Conservation (phyloP, 2,113 vertebrate species). For the Otis tarda region DNA sequence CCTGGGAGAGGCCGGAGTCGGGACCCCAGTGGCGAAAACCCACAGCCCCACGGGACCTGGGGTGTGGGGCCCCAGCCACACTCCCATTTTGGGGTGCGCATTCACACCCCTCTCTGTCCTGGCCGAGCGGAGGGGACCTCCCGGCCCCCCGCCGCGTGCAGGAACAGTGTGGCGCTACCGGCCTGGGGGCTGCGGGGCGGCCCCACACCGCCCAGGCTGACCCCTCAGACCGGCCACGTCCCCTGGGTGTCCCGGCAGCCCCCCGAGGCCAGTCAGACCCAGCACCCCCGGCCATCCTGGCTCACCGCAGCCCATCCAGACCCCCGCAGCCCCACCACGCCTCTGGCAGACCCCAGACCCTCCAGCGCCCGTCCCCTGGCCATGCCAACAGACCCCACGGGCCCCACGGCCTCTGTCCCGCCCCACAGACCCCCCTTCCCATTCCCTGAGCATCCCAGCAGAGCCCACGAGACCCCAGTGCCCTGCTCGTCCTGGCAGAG, state of each 20-base stretch:
- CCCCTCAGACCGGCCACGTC: not conserved
- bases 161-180: not conserved
- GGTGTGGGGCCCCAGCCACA: rapidly evolving
- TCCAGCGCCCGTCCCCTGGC: not conserved
- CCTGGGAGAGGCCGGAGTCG: not conserved
- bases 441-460: no score
- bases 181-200: no score
- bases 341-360: not conserved
- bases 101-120: rapidly evolving
- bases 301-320: not conserved
- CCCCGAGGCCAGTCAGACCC: not conserved
- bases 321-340: rapidly evolving
- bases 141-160: rapidly evolving
- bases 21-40: not conserved
- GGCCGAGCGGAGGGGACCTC: rapidly evolving
- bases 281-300: not conserved
- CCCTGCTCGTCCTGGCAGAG: not conserved
- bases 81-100: rapidly evolving
- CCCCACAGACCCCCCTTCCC: no score
- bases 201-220: not conserved
- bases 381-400: not conserved
- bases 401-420: not conserved
- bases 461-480: no score
- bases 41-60: rapidly evolving
- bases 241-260: not conserved